phyloP scores from a whole-genome alignment of 2,888 invertebrate genomes.

The Callosobruchus maculatus region DNA sequence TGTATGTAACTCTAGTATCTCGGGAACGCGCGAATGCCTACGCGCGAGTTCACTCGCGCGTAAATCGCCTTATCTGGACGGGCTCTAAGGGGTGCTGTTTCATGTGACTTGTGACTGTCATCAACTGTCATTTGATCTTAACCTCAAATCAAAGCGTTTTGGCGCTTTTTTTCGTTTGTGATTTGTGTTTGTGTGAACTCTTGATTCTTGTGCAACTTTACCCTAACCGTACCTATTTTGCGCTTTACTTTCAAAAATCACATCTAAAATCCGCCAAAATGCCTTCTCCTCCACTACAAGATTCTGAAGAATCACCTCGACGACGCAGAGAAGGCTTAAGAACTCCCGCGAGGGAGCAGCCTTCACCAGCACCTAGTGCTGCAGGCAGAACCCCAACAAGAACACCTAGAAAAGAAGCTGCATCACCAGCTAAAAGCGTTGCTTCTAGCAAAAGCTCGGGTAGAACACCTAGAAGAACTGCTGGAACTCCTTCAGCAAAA shows the following conservation, averaged over 20 bases:
- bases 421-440: constrained; percentile 4
- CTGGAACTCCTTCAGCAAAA: constrained; percentile 20
- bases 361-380: constrained; percentile 8
- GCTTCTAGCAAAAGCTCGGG: not conserved
- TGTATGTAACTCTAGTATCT: no score
- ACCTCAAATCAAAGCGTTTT: not conserved
- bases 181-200: no score
- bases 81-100: no score
- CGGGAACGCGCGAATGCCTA: no score
- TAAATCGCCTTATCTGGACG: no score
- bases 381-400: constrained; percentile 16
- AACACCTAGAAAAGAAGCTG: constrained; percentile 15
- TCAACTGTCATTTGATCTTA: no score
- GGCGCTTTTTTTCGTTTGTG: not conserved
- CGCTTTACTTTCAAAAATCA: not conserved
- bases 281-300: constrained; percentile 14
- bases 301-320: constrained; percentile 11
- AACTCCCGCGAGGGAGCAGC: not conserved
- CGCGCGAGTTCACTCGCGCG: no score
- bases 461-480: constrained; percentile 16
- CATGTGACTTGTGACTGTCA: no score
- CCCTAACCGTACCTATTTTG: no score
- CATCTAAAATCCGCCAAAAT: constrained; percentile 3
- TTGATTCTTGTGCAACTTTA: no score
- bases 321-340: not conserved